Percentiles rank a stretch among this genome's conserved stretches.
These are phyloP conservation scores for Salvelinus alpinus DNA, from an alignment of 2,113 vertebrate species.

Conservation along the genomic window DNA sequence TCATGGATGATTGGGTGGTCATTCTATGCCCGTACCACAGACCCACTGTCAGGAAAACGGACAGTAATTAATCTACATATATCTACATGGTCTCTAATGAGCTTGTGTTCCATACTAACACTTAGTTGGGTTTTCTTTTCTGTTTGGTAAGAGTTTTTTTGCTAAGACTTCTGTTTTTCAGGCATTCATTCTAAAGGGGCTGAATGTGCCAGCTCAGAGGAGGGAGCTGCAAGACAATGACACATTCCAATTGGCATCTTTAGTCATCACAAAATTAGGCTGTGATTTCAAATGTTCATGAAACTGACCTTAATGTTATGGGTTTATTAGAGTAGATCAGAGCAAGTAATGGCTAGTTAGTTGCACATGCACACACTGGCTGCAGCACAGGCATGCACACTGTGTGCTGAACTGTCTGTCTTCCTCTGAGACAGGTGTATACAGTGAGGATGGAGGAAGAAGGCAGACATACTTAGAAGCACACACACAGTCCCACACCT, in stretches of 20 bases:
- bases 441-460: too few relatives aligned
- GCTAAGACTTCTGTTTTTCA: slow-evolving; percentile 64
- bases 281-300: neutral
- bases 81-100: slow-evolving; percentile 53
- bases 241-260: neutral
- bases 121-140: slow-evolving; percentile 51
- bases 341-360: neutral
- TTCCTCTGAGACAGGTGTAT: too few relatives aligned
- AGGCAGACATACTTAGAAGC: too few relatives aligned
- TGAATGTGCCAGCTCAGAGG: slow-evolving; percentile 64
- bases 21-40: neutral
- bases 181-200: slow-evolving; percentile 65
- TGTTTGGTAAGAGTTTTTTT: slow-evolving; percentile 50
- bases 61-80: slow-evolving; percentile 9
- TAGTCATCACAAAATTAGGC: neutral
- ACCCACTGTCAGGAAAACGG: neutral
- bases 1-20: neutral
- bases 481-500: neutral
- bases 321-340: neutral
- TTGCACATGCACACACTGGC: neutral
- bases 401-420: neutral
- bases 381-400: neutral
- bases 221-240: slow-evolving; percentile 43
- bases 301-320: neutral
- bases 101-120: slow-evolving; percentile 64